Percentiles rank a stretch among this genome's conserved stretches.
Conservation (phyloP, 2,888 invertebrate species). For the Tinea trinotella region DNA sequence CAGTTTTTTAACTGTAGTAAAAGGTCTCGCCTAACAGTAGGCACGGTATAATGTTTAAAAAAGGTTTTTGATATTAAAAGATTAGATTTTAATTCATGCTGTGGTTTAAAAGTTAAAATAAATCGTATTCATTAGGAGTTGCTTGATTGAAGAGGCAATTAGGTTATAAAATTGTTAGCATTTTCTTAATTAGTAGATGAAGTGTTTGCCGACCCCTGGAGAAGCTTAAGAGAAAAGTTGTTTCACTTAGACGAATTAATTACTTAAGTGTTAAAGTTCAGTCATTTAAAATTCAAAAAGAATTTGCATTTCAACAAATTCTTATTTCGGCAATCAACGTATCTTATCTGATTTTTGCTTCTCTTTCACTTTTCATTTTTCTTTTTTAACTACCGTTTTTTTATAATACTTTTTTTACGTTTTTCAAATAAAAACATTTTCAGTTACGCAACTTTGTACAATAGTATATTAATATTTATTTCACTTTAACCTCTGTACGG, state of each 20-base stretch:
- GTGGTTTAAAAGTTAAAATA: not conserved
- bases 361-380: not conserved
- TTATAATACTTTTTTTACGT: no score
- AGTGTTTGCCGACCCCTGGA: slow-evolving; percentile 2
- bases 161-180: not conserved
- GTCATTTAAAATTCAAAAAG: slow-evolving; percentile 13
- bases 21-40: no score
- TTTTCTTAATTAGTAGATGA: slow-evolving; percentile 14
- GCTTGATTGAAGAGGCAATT: not conserved
- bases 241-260: slow-evolving; percentile 15
- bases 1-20: no score
- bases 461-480: no score
- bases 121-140: not conserved
- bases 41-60: no score
- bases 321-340: slow-evolving; percentile 2
- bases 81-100: no score
- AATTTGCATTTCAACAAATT: slow-evolving; percentile 16
- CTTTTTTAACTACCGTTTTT: no score
- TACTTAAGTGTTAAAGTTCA: slow-evolving; percentile 18
- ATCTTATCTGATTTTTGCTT: slow-evolving; percentile 2
- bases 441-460: no score
- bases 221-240: slow-evolving; percentile 1
- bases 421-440: no score
- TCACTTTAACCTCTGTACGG: no score
- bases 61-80: no score